Base-by-base conservation (phyloP, 1,140 invertebrate species). In the Polypedilum pembai region DNA sequence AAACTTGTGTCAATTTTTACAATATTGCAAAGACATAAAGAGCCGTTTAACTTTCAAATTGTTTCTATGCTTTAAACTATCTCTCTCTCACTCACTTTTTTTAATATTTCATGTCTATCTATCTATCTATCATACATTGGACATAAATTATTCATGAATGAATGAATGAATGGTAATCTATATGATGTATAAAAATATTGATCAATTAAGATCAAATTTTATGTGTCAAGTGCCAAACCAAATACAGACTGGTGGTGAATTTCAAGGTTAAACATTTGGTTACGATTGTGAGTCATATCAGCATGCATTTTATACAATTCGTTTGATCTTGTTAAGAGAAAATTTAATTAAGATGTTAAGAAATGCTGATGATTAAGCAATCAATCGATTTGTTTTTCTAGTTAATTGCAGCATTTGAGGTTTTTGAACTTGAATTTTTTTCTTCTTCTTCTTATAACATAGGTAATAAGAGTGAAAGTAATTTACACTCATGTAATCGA, bases 191-290 rank as follows among this genome's bases (percentile, higher is more conserved):
- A 69, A 18, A 66, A 20, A 69, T 69, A 69, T 33, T 69, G 65
- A 69, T 21, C 65, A 69, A 69, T 69, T 69, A 69, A 69, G 65
- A 69, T 69, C 65, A 20, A 69, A 18, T n/a, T 69, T 69, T 69
- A 18, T 69, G 18, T 69, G 65, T 69, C 65, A 69, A 69, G 65
- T 69, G 65, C 65, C 65, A 20, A 20, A 69, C 18, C 65, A 69
- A 18, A 18, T 18, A 69, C 65, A 69, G 17, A 21, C 1, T 69
- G 8, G 65, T 18, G 12, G 45, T 5, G 4, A 69, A 7, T 21
- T 69, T 69, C 17, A 69, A 69, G 65, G 65, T 69, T 18, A 18
- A 10, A 20, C 5, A 69, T 20, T n/a, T 56, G 45, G 45, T 33
- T 5, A 33, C 24, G 5, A 33, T 33, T 33, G 24, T 33, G 24